phyloP scores from a whole-genome alignment of 2,888 invertebrate species.

The Strigamia maritima region DNA sequence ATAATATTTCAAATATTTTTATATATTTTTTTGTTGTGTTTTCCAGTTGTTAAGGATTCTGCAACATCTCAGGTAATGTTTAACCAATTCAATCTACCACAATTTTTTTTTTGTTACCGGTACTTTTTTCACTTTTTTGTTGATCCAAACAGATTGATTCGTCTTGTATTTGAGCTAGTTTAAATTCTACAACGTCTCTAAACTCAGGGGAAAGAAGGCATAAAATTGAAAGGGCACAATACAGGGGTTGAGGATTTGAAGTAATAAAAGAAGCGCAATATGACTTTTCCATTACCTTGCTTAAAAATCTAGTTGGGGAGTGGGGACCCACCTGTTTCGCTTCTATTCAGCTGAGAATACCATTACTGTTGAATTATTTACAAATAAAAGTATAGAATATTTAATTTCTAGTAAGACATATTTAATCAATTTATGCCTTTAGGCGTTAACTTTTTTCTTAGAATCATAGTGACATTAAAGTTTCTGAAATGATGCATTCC shows the following conservation, averaged over 20 bases:
- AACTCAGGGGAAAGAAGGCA: not conserved
- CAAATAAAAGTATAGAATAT: not conserved
- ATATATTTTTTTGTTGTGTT: not conserved
- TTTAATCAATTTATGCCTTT: no score
- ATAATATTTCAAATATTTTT: not conserved
- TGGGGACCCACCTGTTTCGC: slow-evolving; percentile 4
- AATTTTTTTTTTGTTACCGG: not conserved
- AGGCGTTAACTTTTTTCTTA: not conserved
- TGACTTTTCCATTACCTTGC: slow-evolving; percentile 17
- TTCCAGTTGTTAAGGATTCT: not conserved
- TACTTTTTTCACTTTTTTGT: not conserved
- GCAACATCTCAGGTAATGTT: not conserved
- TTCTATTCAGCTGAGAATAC: not conserved
- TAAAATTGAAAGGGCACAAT: slow-evolving; percentile 17
- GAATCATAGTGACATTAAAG: no score
- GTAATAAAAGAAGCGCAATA: not conserved
- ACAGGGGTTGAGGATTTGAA: not conserved
- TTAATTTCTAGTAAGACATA: not conserved
- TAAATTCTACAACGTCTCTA: slow-evolving; percentile 1
- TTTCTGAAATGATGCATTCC: not conserved
- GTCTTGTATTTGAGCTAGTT: slow-evolving; percentile 5
- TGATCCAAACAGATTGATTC: slow-evolving; percentile 2
- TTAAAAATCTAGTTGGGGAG: not conserved
- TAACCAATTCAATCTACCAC: not conserved
- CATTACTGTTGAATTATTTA: not conserved